Evolutionary conservation across 2,797 vertebrate species (phyloP).

Genomic region (Melanotaenia nigrans): DNA sequence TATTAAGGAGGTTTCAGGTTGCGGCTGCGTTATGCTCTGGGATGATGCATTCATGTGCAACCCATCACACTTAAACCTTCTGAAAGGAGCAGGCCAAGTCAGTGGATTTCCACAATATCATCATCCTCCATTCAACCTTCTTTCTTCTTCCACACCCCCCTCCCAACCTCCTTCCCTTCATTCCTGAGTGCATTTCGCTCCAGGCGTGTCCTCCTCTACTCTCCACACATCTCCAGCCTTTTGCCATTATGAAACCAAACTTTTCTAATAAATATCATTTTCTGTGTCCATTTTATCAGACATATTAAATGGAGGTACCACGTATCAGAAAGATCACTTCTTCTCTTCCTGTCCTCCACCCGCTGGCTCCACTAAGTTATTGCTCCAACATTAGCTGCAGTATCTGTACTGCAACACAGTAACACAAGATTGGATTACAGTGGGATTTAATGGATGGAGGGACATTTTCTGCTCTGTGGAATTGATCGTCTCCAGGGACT

Average conservation of each 20-base stretch:
- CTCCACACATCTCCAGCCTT: slow-evolving; percentile 1
- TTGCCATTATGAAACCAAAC: slow-evolving; percentile 13
- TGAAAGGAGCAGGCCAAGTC: slow-evolving; percentile 31
- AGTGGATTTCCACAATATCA: slow-evolving; percentile 45
- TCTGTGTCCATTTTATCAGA: slow-evolving; percentile 9
- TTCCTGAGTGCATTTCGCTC: slow-evolving; percentile 30
- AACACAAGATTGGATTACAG: slow-evolving; percentile 47
- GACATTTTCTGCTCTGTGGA: slow-evolving; percentile 45
- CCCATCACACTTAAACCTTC: neutral
- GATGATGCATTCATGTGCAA: slow-evolving; percentile 5
- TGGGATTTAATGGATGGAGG: slow-evolving; percentile 56
- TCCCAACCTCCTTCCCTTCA: slow-evolving; percentile 7
- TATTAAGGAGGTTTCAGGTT: neutral
- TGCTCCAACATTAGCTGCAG: slow-evolving; percentile 51
- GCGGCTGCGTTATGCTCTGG: neutral
- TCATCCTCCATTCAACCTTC: slow-evolving; percentile 16
- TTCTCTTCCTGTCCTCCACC: neutral
- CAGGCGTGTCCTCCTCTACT: slow-evolving; percentile 12
- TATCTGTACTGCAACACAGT: slow-evolving; percentile 35
- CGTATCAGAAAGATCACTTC: slow-evolving; percentile 6
- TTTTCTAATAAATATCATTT: neutral
- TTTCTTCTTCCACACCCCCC: neutral
- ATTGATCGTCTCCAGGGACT: slow-evolving; percentile 40
- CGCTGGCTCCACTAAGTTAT: slow-evolving; percentile 30
- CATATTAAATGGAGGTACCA: neutral